phyloP scores from a whole-genome alignment of 2,113 vertebrate species.

The Nerophis lumbriciformis region DNA sequence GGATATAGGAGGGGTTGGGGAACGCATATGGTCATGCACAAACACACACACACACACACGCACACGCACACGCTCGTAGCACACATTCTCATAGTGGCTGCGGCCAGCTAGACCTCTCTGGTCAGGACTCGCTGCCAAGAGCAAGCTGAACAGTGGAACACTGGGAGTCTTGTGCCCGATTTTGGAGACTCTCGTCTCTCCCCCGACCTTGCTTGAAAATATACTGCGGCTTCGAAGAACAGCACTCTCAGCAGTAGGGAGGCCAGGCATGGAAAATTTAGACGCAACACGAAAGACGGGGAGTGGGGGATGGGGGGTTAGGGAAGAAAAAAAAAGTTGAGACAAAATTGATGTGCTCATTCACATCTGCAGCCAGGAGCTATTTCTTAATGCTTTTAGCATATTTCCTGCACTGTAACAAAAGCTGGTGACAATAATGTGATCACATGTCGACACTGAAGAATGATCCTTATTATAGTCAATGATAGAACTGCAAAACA shows the following conservation, averaged over 20 bases:
- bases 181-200: slow-evolving; percentile 66
- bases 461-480: neutral
- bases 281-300: slow-evolving; percentile 57
- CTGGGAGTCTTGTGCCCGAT: slow-evolving; percentile 68
- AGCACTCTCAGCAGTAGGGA: slow-evolving; percentile 77
- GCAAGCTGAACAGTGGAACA: slow-evolving; percentile 65
- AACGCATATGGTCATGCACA: slow-evolving; percentile 51
- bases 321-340: slow-evolving; percentile 19
- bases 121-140: slow-evolving; percentile 69
- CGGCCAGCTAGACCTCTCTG: slow-evolving; percentile 61
- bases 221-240: slow-evolving; percentile 76
- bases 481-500: neutral
- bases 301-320: neutral
- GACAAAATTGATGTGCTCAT: slow-evolving; percentile 63
- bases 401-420: slow-evolving; percentile 41
- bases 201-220: slow-evolving; percentile 75
- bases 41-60: slow-evolving; percentile 32
- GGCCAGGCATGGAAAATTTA: slow-evolving; percentile 74
- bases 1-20: slow-evolving; percentile 45
- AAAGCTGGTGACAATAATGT: slow-evolving; percentile 16
- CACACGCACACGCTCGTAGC: slow-evolving; percentile 29
- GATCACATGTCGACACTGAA: slow-evolving; percentile 17
- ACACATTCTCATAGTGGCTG: slow-evolving; percentile 38
- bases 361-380: slow-evolving; percentile 61
- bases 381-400: slow-evolving; percentile 69